These are phyloP conservation scores for Varanus komodoensis DNA, from an alignment of 2,113 vertebrate species.

Conservation along the genomic window DNA sequence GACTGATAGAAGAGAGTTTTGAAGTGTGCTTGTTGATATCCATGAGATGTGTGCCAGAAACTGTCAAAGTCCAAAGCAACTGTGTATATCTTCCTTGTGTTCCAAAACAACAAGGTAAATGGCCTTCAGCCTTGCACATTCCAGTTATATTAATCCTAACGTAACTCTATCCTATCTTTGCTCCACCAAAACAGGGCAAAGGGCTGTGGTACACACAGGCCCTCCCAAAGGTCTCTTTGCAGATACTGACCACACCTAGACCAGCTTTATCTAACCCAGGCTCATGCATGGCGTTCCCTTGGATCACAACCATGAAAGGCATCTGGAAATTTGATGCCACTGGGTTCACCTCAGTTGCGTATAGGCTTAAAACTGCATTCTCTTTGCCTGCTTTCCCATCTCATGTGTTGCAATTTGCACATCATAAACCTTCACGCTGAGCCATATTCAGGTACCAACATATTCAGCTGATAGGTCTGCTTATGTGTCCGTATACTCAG, in stretches of 20 bases:
- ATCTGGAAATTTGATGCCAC: not conserved
- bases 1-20: too few relatives aligned
- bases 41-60: too few relatives aligned
- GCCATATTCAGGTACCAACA: not conserved
- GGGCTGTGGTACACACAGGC: not conserved
- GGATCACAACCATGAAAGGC: too few relatives aligned
- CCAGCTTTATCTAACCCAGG: not conserved
- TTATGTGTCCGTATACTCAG: constrained; percentile 1
- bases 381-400: not conserved
- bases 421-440: not conserved
- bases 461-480: not conserved
- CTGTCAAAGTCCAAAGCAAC: too few relatives aligned
- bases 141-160: too few relatives aligned
- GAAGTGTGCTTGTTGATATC: too few relatives aligned
- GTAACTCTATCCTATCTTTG: not conserved
- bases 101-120: too few relatives aligned
- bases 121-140: too few relatives aligned
- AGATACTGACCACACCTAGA: not conserved
- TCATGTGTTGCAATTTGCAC: not conserved
- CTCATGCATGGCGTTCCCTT: not conserved
- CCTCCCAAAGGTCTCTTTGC: too few relatives aligned
- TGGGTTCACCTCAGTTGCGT: not conserved
- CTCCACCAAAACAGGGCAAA: not conserved
- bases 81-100: too few relatives aligned
- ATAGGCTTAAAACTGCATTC: not conserved